phyloP scores from a whole-genome alignment of 2,888 invertebrate genomes.

The Sclerodermus sp. region DNA sequence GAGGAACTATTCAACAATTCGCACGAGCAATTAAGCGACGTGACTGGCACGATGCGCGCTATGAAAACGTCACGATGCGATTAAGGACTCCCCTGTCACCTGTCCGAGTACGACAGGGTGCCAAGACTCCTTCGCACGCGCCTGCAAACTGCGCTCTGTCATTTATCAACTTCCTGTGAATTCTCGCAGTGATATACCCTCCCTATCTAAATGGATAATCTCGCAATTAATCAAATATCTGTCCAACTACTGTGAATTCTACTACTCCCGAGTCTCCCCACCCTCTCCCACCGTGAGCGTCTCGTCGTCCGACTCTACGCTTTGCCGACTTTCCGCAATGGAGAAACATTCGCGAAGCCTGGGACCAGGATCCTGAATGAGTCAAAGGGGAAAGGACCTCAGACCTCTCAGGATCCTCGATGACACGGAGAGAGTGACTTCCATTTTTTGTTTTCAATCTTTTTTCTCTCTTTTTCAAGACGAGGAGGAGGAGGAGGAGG shows the following conservation, averaged over 20 bases:
- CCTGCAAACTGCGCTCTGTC: slow-evolving; percentile 6
- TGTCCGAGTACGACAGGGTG: slow-evolving; percentile 16
- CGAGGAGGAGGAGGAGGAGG: background rate
- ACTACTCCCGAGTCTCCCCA: no score
- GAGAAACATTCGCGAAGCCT: no score
- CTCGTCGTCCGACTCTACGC: no score
- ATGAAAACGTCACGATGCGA: slow-evolving; percentile 40
- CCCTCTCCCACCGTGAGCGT: no score
- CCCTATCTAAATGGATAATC: background rate
- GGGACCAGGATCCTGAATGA: no score
- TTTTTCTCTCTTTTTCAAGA: no score
- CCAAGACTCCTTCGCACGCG: slow-evolving; percentile 1
- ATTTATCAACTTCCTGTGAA: slow-evolving; percentile 5
- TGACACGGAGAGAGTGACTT: no score
- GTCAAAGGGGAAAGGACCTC: no score
- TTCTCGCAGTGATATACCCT: background rate
- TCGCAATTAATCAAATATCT: background rate
- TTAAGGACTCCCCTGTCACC: slow-evolving; percentile 40
- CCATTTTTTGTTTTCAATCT: no score
- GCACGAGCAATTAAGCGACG: slow-evolving; percentile 51
- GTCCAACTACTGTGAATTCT: background rate
- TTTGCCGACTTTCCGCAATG: no score
- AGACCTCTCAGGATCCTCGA: no score
- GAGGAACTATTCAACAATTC: slow-evolving; percentile 24
- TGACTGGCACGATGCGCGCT: slow-evolving; percentile 44